These are phyloP conservation scores for Amphilophus citrinellus DNA, from an alignment of 2,113 vertebrate species.

Conservation along the genomic window DNA sequence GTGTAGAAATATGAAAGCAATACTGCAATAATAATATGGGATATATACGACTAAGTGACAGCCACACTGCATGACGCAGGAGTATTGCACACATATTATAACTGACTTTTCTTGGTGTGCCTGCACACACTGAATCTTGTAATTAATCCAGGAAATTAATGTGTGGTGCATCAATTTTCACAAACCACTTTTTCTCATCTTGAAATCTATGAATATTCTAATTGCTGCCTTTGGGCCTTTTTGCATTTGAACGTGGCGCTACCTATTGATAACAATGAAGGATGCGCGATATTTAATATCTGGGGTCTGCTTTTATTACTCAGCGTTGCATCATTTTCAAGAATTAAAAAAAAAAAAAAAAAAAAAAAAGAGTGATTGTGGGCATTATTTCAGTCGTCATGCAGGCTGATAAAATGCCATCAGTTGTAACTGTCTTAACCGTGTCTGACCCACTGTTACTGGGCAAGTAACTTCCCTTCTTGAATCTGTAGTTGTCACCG, in stretches of 20 bases:
- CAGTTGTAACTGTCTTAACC: not conserved
- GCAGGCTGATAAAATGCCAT: slow-evolving; percentile 15
- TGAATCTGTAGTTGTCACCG: not conserved
- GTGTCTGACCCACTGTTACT: not conserved
- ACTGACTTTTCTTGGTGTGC: not conserved
- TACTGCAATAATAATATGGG: not conserved
- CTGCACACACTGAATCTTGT: not conserved
- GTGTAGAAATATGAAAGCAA: not conserved
- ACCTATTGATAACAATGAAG: slow-evolving; percentile 52
- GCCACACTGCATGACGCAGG: not conserved
- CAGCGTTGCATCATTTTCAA: slow-evolving; percentile 64
- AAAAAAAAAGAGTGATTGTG: slow-evolving; percentile 22
- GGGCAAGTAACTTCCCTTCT: not conserved
- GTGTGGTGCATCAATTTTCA: slow-evolving; percentile 33
- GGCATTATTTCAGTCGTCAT: slow-evolving; percentile 27
- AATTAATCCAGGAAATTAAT: slow-evolving; percentile 57
- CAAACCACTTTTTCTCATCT: slow-evolving; percentile 40
- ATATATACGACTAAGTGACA: not conserved
- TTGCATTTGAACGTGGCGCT: slow-evolving; percentile 16
- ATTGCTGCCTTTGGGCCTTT: slow-evolving; percentile 45
- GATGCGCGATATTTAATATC: slow-evolving; percentile 41
- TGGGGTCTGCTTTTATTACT: slow-evolving; percentile 48
- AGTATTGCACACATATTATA: not conserved
- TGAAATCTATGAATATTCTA: slow-evolving; percentile 66
- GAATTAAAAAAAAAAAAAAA: not conserved